Evolutionary conservation across 2,888 invertebrate species (phyloP), one percentile per base, ranked within the genome.

Genomic region (Trachelus iudaicus): DNA sequence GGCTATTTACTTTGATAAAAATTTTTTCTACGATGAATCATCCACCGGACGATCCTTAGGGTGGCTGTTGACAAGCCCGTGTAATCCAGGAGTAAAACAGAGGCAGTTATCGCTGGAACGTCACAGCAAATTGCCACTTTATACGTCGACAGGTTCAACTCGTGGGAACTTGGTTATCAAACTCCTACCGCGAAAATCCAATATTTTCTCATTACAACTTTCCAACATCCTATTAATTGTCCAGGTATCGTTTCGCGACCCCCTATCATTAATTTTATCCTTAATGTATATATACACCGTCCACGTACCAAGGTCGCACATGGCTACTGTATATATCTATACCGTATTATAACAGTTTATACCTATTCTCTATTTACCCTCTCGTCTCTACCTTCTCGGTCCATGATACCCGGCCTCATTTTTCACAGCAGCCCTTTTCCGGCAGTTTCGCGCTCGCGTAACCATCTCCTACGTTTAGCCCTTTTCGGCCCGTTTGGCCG

Each of bases 121-220:
- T 37, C 37, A 13, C 37, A 37, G 37, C 37, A 37, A 37, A 37
- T 37, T 37, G 37, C 37, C 37, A 37, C 37, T 37, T 37, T 37
- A 37, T 37, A 37, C 13, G 37, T 37, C 37, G 37, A 15, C 37
- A 15, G 37, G 37, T 15, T 37, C n/a, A 30, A 31, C 69, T 30
- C 69, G 13, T 31, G 69, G 12, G 31, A 69, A 30, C 69, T 69
- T 31, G 69, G 69, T 69, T 69, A 69, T 69, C 69, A 31, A n/a
- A 69, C 69, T 69, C 31, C n/a, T 31, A 37, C 76, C 68, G 40
- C 37, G 56, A 75, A 73, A 78, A 78, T 76, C 76, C 78, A 80
- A 80, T 80, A 80, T 80, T 80, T 80, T 80, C 73, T 78, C 78
- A 80, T 80, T 78, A 80, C 73, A 78, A 80, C 56, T 80, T 80